Evolutionary conservation across 2,888 invertebrate species (phyloP).

Genomic region (Iphiclides podalirius): DNA sequence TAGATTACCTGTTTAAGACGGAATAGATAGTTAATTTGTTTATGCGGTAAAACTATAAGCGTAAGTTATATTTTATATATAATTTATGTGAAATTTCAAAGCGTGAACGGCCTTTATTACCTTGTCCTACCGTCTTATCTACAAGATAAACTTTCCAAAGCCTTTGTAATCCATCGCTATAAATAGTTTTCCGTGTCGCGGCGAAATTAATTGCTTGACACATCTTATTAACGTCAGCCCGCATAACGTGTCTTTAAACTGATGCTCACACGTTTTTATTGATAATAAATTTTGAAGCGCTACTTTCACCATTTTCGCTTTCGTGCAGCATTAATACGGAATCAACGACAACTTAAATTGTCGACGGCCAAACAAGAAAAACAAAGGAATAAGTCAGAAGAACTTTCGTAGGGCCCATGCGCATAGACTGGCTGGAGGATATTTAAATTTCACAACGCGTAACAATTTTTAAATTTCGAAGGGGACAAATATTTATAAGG

Average conservation of each 20-base stretch:
- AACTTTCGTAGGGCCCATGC: slow-evolving; percentile 9
- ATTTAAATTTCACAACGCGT: too few relatives aligned
- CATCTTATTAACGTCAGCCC: neutral
- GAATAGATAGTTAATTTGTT: too few relatives aligned
- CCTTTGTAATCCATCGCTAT: neutral
- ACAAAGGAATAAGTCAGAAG: slow-evolving; percentile 19
- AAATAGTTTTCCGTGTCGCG: neutral
- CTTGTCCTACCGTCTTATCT: too few relatives aligned
- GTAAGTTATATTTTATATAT: too few relatives aligned
- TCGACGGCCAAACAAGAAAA: slow-evolving; percentile 22
- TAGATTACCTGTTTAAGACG: too few relatives aligned
- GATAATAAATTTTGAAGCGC: slow-evolving; percentile 6
- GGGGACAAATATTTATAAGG: too few relatives aligned
- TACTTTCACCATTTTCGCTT: slow-evolving; percentile 21
- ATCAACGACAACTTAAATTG: slow-evolving; percentile 19
- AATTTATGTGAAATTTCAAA: too few relatives aligned
- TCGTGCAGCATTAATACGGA: slow-evolving; percentile 18
- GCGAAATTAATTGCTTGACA: neutral
- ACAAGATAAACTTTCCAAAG: neutral
- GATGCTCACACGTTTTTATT: slow-evolving; percentile 1
- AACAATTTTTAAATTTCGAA: too few relatives aligned
- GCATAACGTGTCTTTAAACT: slow-evolving; percentile 2
- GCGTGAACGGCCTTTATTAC: too few relatives aligned
- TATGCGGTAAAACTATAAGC: too few relatives aligned
- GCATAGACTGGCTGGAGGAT: slow-evolving; percentile 3